Percentiles rank a stretch among this genome's conserved stretches.
These are phyloP conservation scores for Xestoiulus laeticollis DNA, from an alignment of 2,888 invertebrate genomes.

Conservation along the genomic window DNA sequence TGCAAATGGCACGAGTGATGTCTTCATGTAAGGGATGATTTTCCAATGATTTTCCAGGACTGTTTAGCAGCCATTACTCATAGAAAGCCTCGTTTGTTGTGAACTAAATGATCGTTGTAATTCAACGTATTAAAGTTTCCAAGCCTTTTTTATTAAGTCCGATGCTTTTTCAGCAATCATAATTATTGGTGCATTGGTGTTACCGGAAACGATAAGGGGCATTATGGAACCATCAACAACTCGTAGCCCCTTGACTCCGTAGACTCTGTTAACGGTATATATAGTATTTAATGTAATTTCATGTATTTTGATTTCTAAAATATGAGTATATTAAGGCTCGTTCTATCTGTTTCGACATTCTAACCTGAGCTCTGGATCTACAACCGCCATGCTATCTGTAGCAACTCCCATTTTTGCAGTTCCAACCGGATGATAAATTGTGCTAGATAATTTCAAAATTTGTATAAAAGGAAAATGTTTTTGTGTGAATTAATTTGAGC, in stretches of 20 bases:
- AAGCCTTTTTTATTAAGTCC: conserved; percentile 76
- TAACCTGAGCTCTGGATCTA: conserved; percentile 53
- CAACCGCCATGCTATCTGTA: conserved; percentile 50
- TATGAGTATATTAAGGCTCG: too few relatives aligned
- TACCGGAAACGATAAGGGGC: conserved; percentile 79
- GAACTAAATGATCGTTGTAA: too few relatives aligned
- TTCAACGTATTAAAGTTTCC: neutral
- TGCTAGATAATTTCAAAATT: neutral
- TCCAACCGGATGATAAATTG: conserved; percentile 53
- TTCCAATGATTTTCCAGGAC: too few relatives aligned
- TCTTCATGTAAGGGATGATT: too few relatives aligned
- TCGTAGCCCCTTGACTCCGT: conserved; percentile 75
- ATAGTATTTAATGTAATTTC: too few relatives aligned
- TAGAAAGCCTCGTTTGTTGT: neutral
- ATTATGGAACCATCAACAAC: conserved; percentile 83
- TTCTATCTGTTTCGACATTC: too few relatives aligned
- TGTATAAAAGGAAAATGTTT: neutral
- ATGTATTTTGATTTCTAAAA: too few relatives aligned
- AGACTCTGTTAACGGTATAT: conserved; percentile 64
- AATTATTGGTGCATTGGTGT: conserved; percentile 80
- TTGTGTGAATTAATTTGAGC: neutral
- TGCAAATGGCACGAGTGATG: too few relatives aligned
- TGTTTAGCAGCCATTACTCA: too few relatives aligned
- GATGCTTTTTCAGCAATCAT: conserved; percentile 87
- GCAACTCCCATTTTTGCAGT: conserved; percentile 51